Evolutionary conservation across 2,888 invertebrate species (phyloP), one percentile per base, ranked within the genome.

Genomic region (Malthinus flaveolus): DNA sequence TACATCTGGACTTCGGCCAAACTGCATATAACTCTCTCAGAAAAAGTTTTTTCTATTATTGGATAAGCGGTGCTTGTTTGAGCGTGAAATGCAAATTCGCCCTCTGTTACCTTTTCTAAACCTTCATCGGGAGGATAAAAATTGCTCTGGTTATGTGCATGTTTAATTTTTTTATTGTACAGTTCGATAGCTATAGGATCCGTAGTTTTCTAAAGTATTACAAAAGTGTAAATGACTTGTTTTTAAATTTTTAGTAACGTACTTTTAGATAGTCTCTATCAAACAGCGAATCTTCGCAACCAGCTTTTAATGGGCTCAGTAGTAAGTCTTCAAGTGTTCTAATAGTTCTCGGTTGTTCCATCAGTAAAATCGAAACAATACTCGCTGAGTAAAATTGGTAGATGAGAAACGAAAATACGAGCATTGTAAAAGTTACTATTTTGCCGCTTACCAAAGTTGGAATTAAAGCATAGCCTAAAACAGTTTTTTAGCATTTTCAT

Each of bases 311-410:
- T 12, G 82, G 79, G 61, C 87, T 87, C 31, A 82, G 76, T 47
- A 84, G 68, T 59, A 89, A 71, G 69, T 87, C 86, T 46, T 80
- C 74, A 13, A 88, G 68, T 2, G 82, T 84, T 57, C 80, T 82
- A 42, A 89, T 87, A 15, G 82, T 84, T 65, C 83, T 84, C 0
- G 86, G 84, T 9, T 85, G 81, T 54, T 85, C 85, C 71, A 84
- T 81, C 33, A 89, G 74, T 55, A 88, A 71, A 0, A 85, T 84
- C 0, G 88, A 87, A 1, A 88, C 87, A 46, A 89, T 85, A 46
- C 85, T 85, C 1, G 87, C 88, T 39, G 87, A 87, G 73, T 88
- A 89, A 73, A 87, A 88, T 70, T 88, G 88, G 72, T 86, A 87
- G 42, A 87, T 75, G 11, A 84, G 80, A 61, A 87, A 79, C 0